Conservation (phyloP, 2,113 vertebrate genomes). For the Gadus macrocephalus region DNA sequence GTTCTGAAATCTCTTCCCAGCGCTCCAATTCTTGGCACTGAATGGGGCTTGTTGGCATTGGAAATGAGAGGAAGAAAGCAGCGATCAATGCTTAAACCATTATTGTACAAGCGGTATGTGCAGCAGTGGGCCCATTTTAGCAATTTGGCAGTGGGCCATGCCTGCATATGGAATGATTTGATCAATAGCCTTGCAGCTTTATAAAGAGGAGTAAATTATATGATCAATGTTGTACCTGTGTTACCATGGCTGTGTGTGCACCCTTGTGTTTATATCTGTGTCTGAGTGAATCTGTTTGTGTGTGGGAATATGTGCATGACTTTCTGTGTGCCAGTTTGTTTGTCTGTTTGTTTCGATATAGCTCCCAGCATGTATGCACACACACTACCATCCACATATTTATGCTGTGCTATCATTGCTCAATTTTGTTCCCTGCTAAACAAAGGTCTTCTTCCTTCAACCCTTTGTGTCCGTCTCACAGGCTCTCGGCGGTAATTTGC, state of each 20-base stretch:
- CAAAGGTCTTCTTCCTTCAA: conserved; percentile 43
- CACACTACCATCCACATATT: background rate
- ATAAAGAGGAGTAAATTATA: conserved; percentile 80
- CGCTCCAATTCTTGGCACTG: conserved; percentile 39
- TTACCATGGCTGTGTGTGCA: conserved; percentile 28
- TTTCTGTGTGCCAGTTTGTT: conserved; percentile 10
- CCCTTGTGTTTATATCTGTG: conserved; percentile 31
- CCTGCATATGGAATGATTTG: conserved; percentile 73
- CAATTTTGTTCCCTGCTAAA: conserved; percentile 28
- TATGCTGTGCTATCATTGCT: conserved; percentile 12
- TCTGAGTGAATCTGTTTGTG: conserved; percentile 6
- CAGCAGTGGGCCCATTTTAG: conserved; percentile 68
- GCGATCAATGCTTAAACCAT: conserved; percentile 72
- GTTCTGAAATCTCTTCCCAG: conserved; percentile 21
- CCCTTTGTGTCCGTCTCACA: conserved; percentile 35
- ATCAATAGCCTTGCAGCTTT: conserved; percentile 73
- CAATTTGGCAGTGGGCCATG: conserved; percentile 68
- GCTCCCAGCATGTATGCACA: conserved; percentile 14
- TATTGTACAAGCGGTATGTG: conserved; percentile 67
- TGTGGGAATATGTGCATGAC: conserved; percentile 14
- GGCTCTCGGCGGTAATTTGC: conserved; percentile 35
- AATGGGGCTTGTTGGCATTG: conserved; percentile 71
- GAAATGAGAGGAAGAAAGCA: conserved; percentile 48
- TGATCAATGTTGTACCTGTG: conserved; percentile 67
- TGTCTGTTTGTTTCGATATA: background rate